Evolutionary conservation across 1,140 invertebrate genomes (phyloP), one percentile per base, ranked within the genome.

Genomic region (Sarcophaga peregrina): DNA sequence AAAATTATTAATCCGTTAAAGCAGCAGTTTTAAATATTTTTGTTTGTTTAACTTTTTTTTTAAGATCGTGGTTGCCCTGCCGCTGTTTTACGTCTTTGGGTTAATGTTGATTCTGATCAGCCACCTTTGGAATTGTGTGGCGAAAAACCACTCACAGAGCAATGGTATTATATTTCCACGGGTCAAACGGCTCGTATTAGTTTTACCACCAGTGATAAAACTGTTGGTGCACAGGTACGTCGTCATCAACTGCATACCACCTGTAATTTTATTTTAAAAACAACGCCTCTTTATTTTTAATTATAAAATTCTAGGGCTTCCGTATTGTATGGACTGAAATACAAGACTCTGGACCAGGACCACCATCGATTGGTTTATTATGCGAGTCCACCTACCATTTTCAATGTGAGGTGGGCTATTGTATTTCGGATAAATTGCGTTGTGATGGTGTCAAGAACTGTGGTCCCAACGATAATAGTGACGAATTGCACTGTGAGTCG

Each of bases 281-380:
- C 5, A 37, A 52, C 5, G 8, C 50, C 13, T 1, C 0, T 52
- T 52, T 25, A 68, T 62, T 81, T 45, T n/a, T 74, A 13, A 52
- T 75, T 25, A 25, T 58, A 54, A 58, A 17, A 25, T 82, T 90
- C 82, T 92, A 94, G 87, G 97, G 97, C 80, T 98, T 97, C 91
- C 94, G 94, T 85, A 95, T 95, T 45, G 93, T 97, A 74, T 98
- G 96, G 96, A 97, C 97, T 20, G 97, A 98, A 92, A 94, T 96
- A 83, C 91, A 92, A 84, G 92, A 91, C 73, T 92, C 92, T 10
- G 88, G 87, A 13, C 87, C 88, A 82, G 90, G 89, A 81, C 87
- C 89, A 76, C 88, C 89, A 83, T 87, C 87, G 68, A 89, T 90
- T 83, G 87, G 87, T 8, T 84, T 89, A 81, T 87, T 89, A 52